Percentiles rank a stretch among this genome's conserved stretches.
These are phyloP conservation scores for Caenorhabditis auriculariae DNA, from an alignment of 2,888 invertebrate genomes.

Conservation along the genomic window DNA sequence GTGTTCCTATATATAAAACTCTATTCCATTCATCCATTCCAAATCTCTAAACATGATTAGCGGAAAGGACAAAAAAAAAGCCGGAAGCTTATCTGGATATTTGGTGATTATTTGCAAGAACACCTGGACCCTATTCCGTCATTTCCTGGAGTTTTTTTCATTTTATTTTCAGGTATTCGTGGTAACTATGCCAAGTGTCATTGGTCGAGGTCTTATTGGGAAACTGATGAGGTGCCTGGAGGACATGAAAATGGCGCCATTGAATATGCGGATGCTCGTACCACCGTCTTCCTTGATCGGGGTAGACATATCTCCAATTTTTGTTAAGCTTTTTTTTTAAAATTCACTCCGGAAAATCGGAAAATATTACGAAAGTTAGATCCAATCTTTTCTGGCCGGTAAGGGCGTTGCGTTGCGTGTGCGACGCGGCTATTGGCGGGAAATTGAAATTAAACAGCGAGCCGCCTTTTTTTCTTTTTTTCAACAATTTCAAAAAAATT, in stretches of 20 bases:
- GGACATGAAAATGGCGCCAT: conserved; percentile 7
- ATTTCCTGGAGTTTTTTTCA: no score
- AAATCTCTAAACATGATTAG: no score
- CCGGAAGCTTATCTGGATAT: no score
- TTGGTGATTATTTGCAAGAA: no score
- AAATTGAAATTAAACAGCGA: no score
- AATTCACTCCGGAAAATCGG: neutral
- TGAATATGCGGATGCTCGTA: conserved; percentile 10
- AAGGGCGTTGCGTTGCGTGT: no score
- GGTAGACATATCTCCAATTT: conserved; percentile 5
- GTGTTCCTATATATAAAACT: no score
- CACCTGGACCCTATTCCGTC: no score
- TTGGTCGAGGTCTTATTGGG: conserved; percentile 10
- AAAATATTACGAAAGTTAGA: neutral
- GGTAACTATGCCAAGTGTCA: conserved; percentile 9
- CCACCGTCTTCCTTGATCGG: conserved; percentile 18
- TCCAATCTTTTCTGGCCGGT: neutral
- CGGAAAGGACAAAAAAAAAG: no score
- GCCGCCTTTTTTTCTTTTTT: neutral
- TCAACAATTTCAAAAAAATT: no score
- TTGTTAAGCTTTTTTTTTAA: neutral
- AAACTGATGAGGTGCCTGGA: conserved; percentile 13
- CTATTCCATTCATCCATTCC: no score
- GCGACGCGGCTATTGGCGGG: neutral
- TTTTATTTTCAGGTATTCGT: conserved; percentile 15